Conservation (phyloP, 2,797 vertebrate species). For the Notamacropus eugenii region DNA sequence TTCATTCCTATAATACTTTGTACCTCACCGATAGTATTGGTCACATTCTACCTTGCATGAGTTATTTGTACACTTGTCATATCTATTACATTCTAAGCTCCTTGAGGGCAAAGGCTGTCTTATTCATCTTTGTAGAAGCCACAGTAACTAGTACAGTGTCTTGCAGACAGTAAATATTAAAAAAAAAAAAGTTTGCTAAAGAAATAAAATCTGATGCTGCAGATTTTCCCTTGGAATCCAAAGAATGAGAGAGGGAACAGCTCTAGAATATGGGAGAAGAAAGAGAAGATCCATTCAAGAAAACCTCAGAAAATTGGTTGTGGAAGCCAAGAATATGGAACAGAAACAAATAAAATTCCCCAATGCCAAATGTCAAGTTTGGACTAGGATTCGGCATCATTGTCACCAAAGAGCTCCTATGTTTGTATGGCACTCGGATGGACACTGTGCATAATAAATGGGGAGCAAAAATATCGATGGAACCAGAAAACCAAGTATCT, state of each 20-base stretch:
- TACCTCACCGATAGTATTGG: slow-evolving; percentile 13
- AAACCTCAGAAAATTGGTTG: not conserved
- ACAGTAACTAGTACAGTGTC: slow-evolving; percentile 11
- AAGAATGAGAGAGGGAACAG: slow-evolving; percentile 12
- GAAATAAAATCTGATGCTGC: slow-evolving; percentile 24
- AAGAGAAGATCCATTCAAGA: not conserved
- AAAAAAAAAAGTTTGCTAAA: slow-evolving; percentile 20
- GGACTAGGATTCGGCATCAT: not conserved
- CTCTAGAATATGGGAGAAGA: slow-evolving; percentile 5
- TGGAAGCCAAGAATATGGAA: slow-evolving; percentile 4
- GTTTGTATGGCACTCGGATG: slow-evolving; percentile 18
- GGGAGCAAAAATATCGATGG: not conserved
- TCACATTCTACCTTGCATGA: not conserved
- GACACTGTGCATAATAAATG: not conserved
- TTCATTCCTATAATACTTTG: slow-evolving; percentile 21
- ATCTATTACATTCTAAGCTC: slow-evolving; percentile 19
- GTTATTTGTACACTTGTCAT: not conserved
- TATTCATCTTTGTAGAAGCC: not conserved
- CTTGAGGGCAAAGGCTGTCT: slow-evolving; percentile 36
- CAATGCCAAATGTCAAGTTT: slow-evolving; percentile 1
- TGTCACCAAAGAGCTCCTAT: not conserved
- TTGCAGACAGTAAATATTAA: slow-evolving; percentile 18
- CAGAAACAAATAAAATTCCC: slow-evolving; percentile 15
- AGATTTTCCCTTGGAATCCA: slow-evolving; percentile 37
- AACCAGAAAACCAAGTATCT: not conserved